Conservation (phyloP, 2,797 vertebrate species). For the Pangasius djambal region DNA sequence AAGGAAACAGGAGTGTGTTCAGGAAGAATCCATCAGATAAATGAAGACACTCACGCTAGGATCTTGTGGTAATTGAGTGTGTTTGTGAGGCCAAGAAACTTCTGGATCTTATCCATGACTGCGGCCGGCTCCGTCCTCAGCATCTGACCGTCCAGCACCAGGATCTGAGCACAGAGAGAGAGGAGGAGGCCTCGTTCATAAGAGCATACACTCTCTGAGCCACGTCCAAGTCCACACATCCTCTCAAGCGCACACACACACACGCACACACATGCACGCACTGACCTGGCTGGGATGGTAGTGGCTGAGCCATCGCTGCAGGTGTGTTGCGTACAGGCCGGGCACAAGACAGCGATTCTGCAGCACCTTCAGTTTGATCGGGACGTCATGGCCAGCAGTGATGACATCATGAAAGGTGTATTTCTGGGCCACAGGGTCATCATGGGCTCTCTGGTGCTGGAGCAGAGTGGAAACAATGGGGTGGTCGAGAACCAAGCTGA, state of each 20-base stretch:
- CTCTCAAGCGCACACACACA: neutral
- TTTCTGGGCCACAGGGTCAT: constrained; percentile 91
- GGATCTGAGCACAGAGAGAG: constrained; percentile 75
- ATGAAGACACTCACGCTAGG: constrained; percentile 82
- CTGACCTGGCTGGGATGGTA: constrained; percentile 95
- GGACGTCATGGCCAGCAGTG: constrained; percentile 80
- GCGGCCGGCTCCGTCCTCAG: constrained; percentile 93
- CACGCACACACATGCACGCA: neutral
- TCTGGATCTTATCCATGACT: constrained; percentile 97
- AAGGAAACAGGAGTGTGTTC: constrained; percentile 1
- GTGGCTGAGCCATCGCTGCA: constrained; percentile 93
- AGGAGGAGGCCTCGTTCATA: neutral
- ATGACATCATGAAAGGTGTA: constrained; percentile 96
- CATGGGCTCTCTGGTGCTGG: constrained; percentile 97
- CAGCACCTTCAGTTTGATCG: constrained; percentile 84
- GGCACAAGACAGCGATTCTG: constrained; percentile 96
- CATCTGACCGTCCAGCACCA: constrained; percentile 95
- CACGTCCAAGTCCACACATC: neutral
- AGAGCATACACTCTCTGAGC: neutral
- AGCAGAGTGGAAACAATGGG: neutral
- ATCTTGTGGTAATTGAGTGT: constrained; percentile 94
- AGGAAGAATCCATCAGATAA: neutral
- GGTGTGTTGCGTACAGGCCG: constrained; percentile 92
- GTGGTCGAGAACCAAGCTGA: neutral
- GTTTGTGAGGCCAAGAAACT: constrained; percentile 88